Conservation (phyloP, 2,888 invertebrate genomes). For the Synergus japonicus region DNA sequence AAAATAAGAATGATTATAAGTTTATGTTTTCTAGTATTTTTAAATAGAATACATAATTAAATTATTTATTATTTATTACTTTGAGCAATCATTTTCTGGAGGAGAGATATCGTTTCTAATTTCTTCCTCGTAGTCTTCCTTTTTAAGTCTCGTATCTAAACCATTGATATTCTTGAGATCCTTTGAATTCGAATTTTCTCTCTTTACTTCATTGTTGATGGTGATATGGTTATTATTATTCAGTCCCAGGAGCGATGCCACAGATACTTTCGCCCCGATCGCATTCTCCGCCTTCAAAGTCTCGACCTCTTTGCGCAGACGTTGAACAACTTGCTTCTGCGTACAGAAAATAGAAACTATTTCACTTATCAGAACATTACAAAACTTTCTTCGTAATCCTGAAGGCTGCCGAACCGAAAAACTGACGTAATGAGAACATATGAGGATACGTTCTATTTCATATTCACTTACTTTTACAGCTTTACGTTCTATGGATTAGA, state of each 20-base stretch:
- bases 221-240: constrained; percentile 71
- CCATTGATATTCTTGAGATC: constrained; percentile 57
- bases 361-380: constrained; percentile 50
- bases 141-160: constrained; percentile 60
- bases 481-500: neutral
- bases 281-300: constrained; percentile 77
- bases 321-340: constrained; percentile 81
- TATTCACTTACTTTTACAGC: neutral
- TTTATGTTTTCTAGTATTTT: neutral
- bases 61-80: constrained; percentile 59
- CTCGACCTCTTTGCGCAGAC: constrained; percentile 80
- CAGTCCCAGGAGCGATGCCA: constrained; percentile 68
- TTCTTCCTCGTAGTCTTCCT: constrained; percentile 70
- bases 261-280: constrained; percentile 69
- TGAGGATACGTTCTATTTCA: neutral
- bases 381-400: constrained; percentile 46
- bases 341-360: constrained; percentile 59
- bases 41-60: neutral
- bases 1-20: neutral
- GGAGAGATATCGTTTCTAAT: constrained; percentile 64
- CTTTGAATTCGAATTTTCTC: constrained; percentile 53
- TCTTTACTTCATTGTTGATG: constrained; percentile 62
- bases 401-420: constrained; percentile 18
- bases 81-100: constrained; percentile 57
- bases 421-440: constrained; percentile 26